Evolutionary conservation across 2,888 invertebrate species (phyloP).

Genomic region (Netelia virgata): DNA sequence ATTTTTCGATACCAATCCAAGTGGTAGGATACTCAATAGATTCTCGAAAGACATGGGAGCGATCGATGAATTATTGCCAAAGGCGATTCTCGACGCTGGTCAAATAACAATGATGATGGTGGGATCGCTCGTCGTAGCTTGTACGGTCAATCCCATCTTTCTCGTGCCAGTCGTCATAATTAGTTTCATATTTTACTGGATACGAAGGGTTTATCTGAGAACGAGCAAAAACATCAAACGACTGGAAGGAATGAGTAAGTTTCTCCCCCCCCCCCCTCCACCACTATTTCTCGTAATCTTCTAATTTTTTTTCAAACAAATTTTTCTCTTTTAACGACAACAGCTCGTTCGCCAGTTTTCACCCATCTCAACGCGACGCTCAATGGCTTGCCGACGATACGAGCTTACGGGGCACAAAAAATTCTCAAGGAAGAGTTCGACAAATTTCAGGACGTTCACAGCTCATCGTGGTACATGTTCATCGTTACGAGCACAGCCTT

Average conservation of each 20-base stretch:
- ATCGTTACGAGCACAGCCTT: slow-evolving; percentile 84
- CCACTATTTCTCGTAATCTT: slow-evolving; percentile 24
- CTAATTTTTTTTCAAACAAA: background rate
- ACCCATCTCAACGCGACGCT: slow-evolving; percentile 91
- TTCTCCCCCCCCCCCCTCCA: background rate
- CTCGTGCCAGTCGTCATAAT: slow-evolving; percentile 87
- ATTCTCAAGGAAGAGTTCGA: slow-evolving; percentile 89
- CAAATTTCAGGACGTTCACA: slow-evolving; percentile 86
- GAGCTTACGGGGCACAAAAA: slow-evolving; percentile 89
- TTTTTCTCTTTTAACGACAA: slow-evolving; percentile 56
- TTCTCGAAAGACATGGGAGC: slow-evolving; percentile 94
- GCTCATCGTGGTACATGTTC: slow-evolving; percentile 85
- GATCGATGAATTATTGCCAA: slow-evolving; percentile 91
- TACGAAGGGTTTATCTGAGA: slow-evolving; percentile 88
- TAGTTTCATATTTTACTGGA: slow-evolving; percentile 86
- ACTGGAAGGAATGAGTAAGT: slow-evolving; percentile 88
- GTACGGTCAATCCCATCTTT: slow-evolving; percentile 88
- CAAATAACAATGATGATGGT: slow-evolving; percentile 84
- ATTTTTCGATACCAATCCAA: slow-evolving; percentile 95
- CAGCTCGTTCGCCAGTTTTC: slow-evolving; percentile 93
- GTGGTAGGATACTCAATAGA: slow-evolving; percentile 92
- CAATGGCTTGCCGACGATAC: slow-evolving; percentile 91
- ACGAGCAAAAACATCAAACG: slow-evolving; percentile 91
- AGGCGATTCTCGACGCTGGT: slow-evolving; percentile 88
- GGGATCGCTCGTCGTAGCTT: slow-evolving; percentile 88